Evolutionary conservation across 2,113 vertebrate genomes (phyloP), one percentile per base, ranked within the genome.

Genomic region (Platysteira castanea): DNA sequence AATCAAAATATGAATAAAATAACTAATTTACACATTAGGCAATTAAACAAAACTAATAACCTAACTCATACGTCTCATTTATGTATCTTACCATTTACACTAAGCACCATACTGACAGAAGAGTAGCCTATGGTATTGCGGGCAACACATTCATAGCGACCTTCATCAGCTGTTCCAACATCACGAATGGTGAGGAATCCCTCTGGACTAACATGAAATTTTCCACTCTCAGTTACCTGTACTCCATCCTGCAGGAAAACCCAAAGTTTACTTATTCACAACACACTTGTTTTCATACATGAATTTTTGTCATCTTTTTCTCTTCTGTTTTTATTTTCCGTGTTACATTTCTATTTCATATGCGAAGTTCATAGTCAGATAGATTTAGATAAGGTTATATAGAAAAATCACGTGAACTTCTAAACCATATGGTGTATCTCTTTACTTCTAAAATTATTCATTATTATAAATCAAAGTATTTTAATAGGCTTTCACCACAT

Each of bases 181-280:
- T 99, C 99, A 0, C 97, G 98, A 89, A 99, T 99, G 79, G 98
- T 99, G 82, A 99, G 97, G 96, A 98, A 99, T 22, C 99, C 99
- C 14, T 99, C 99, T 0, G 98, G 96, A 87, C 98, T 99, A 70
- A 99, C 98, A 71, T 99, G 99, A 71, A 99, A 99, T 69, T 99
- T 99, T 8, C 99, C 99, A 50, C 99, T 99, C 92, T 99, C 99
- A 17, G 99, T 99, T 67, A 99, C 98, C 96, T 99, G 99, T 13
- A 99, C 98, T 52, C 99, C 99, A 54, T 99, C 99, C 99, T 99
- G 96, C 37, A 96, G 81, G 18, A 94, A 85, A 95, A 41, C 24
- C 71, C 50, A 95, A 44, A 6, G 9, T 44, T 59, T 6, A 30
- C 18, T 28, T 54, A 67, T 39, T 13, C 20, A 65, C 11, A 61